These are phyloP conservation scores for Achatina immaculata DNA, from an alignment of 1,140 invertebrate genomes.

Conservation along the genomic window DNA sequence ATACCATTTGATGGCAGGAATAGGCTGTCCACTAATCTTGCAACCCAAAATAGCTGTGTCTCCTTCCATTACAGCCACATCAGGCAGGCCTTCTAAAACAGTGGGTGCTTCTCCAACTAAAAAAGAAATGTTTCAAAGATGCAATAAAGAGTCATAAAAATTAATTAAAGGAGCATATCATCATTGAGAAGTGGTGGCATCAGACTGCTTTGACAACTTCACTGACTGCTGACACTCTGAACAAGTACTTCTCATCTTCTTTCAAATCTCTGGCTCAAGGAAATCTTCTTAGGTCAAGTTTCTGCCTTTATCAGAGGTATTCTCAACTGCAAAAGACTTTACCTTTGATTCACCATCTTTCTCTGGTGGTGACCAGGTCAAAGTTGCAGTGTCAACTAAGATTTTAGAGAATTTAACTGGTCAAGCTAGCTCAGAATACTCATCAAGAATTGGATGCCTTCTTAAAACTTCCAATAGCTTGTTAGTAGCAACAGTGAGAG, in stretches of 20 bases:
- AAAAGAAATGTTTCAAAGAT: neutral
- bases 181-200: slow-evolving; percentile 49
- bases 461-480: neutral
- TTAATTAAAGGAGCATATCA: neutral
- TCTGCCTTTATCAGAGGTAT: slow-evolving; percentile 57
- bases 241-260: slow-evolving; percentile 92
- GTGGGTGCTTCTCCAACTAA: slow-evolving; percentile 63
- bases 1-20: slow-evolving; percentile 62
- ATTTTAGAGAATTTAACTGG: slow-evolving; percentile 92
- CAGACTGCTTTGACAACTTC: slow-evolving; percentile 51
- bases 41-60: slow-evolving; percentile 58
- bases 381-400: slow-evolving; percentile 91
- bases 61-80: slow-evolving; percentile 54
- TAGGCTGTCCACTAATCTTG: slow-evolving; percentile 61
- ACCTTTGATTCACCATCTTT: slow-evolving; percentile 94
- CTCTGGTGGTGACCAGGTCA: slow-evolving; percentile 92
- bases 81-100: slow-evolving; percentile 61
- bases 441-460: neutral
- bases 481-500: neutral
- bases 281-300: slow-evolving; percentile 47
- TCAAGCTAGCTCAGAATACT: slow-evolving; percentile 80
- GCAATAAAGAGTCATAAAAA: neutral
- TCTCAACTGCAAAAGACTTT: slow-evolving; percentile 61
- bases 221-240: slow-evolving; percentile 87
- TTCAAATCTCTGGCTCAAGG: slow-evolving; percentile 85